Conservation (phyloP, 2,888 invertebrate genomes). For the Pammene aurita region DNA sequence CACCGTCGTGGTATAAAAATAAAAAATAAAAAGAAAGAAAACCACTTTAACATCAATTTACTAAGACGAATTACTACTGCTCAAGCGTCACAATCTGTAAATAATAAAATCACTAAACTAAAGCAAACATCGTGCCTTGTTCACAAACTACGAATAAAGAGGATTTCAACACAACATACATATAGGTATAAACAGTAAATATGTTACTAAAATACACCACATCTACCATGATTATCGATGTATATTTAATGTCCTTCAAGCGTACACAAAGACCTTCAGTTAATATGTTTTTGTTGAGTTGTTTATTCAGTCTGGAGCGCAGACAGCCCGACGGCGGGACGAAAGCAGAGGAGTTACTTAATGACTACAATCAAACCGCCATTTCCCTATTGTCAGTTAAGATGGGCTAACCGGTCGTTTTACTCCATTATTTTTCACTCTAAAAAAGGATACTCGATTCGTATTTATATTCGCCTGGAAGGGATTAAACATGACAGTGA, state of each 20-base stretch:
- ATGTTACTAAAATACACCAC: neutral
- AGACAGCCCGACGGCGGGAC: conserved; percentile 24
- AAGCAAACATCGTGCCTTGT: no score
- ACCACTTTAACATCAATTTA: no score
- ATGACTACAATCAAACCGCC: conserved; percentile 35
- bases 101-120: no score
- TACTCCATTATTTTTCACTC: conserved; percentile 3
- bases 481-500: neutral
- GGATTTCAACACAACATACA: no score
- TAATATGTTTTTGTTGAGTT: conserved; percentile 36
- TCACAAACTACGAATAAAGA: no score
- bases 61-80: no score
- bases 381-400: conserved; percentile 32
- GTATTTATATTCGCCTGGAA: neutral
- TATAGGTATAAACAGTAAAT: neutral
- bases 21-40: no score
- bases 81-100: no score
- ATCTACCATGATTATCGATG: conserved; percentile 4
- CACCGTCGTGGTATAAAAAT: no score
- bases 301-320: conserved; percentile 33
- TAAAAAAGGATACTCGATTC: neutral
- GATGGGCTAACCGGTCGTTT: conserved; percentile 9
- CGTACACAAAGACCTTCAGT: conserved; percentile 17
- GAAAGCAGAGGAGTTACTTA: conserved; percentile 30
- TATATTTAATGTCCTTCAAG: conserved; percentile 35